Evolutionary conservation across 2,888 invertebrate genomes (phyloP).

Genomic region (Conomelus anceps): DNA sequence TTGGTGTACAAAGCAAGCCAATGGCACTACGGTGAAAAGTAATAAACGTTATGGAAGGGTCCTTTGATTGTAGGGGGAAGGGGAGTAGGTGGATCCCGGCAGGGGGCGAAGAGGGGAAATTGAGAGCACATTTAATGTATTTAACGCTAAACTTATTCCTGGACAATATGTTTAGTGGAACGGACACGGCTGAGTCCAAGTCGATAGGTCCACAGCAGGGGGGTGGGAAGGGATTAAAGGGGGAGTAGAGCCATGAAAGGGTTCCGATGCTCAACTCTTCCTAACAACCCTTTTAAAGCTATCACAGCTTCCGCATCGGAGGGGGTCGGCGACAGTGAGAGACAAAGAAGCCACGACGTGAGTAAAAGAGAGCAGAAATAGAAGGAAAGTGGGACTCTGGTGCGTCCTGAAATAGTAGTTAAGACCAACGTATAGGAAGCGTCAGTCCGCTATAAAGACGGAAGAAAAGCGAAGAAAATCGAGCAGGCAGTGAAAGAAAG

Average conservation of each 20-base stretch:
- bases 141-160: not conserved
- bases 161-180: not conserved
- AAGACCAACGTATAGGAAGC: not conserved
- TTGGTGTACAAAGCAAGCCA: not conserved
- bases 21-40: not conserved
- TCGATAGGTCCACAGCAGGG: not conserved
- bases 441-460: not conserved
- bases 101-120: not conserved
- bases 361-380: not conserved
- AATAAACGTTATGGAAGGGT: not conserved
- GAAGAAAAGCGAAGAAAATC: not conserved
- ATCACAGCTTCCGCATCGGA: not conserved
- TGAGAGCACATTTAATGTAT: not conserved
- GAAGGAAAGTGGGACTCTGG: not conserved
- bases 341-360: not conserved
- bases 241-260: not conserved
- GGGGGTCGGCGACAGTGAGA: not conserved
- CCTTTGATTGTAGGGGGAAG: not conserved
- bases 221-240: not conserved
- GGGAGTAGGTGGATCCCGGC: not conserved
- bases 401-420: not conserved
- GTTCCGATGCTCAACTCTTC: not conserved
- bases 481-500: not conserved
- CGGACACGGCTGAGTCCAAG: not conserved
- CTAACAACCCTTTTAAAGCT: not conserved